Base-by-base conservation (phyloP, 2,797 vertebrate species). In the Oreochromis mossambicus region DNA sequence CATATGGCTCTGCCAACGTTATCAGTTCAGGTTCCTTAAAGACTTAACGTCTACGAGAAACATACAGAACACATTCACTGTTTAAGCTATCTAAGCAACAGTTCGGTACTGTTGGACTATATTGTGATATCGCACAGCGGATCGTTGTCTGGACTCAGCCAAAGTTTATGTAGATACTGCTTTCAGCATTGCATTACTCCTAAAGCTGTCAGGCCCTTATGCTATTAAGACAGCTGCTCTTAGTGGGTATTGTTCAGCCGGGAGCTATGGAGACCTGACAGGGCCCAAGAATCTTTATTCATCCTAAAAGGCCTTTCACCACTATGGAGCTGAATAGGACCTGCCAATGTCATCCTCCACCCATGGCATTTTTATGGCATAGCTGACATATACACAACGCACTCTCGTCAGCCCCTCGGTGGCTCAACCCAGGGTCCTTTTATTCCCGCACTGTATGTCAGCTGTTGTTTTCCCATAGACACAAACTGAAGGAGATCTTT, bases 311-410 rank as follows among this genome's bases (percentile, higher is more conserved):
- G 82, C 88, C 88, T 95, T 96, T 96, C 94, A 94, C 56, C 14
- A 76, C 81, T 32, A 52, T 41, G 26, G 84, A 17, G 43, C 79
- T 95, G 94, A 96, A 96, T 95, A 79, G 95, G 90, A 91, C 83
- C 95, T 95, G 94, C 94, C 95, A 93, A 56, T 78, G 91, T 96
- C 95, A 94, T 89, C 93, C 91, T 88, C 91, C 90, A 94, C 55
- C 92, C 95, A 94, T 96, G 95, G 94, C 95, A 96, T 96, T 94
- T 95, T 95, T 95, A 95, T 95, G 95, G 95, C 95, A 92, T 88
- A 92, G 92, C 92, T 92, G 93, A 92, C 93, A 93, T 89, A 94
- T 82, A 84, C 79, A 93, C 92, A 91, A 93, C 89, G 56, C 91
- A 46, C 88, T 52, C 92, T 78, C 83, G 24, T 79, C 89, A 88